These are phyloP conservation scores for Zaprionus tsacasi DNA, from an alignment of 1,140 invertebrate species.

Conservation along the genomic window DNA sequence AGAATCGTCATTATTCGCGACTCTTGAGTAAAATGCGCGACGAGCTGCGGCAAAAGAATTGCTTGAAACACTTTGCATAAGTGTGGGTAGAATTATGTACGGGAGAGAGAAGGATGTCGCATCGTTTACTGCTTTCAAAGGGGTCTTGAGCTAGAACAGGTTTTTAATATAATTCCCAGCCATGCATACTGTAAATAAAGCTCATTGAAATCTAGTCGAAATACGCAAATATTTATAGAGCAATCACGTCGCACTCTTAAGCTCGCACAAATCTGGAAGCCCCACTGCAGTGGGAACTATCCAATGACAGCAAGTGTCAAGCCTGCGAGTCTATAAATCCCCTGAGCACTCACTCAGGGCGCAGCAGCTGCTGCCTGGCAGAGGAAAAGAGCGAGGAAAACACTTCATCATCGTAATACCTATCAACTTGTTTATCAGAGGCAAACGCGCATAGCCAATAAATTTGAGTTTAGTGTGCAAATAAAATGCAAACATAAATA, in stretches of 20 bases:
- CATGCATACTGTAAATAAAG: not conserved
- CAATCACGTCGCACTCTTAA: not conserved
- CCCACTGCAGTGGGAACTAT: slow-evolving; percentile 4
- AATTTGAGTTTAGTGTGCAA: slow-evolving; percentile 46
- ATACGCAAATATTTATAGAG: not conserved
- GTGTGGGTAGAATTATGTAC: slow-evolving; percentile 29
- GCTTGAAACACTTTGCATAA: slow-evolving; percentile 49
- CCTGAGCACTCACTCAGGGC: not conserved
- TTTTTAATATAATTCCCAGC: not conserved
- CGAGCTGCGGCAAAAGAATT: slow-evolving; percentile 59
- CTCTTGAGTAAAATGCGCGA: slow-evolving; percentile 49
- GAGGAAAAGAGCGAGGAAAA: not conserved
- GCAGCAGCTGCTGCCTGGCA: slow-evolving; percentile 13
- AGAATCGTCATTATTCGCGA: slow-evolving; percentile 66
- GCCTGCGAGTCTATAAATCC: slow-evolving; percentile 6
- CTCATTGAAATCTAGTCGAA: not conserved
- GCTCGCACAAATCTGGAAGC: not conserved
- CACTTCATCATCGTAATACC: slow-evolving; percentile 37
- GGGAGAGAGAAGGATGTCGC: slow-evolving; percentile 11
- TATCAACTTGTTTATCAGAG: slow-evolving; percentile 40
- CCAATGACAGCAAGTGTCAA: not conserved
- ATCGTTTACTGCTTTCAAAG: not conserved
- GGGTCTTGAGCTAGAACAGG: not conserved
- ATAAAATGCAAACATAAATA: slow-evolving; percentile 50
- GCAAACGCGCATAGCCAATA: slow-evolving; percentile 31